Evolutionary conservation across 2,888 invertebrate genomes (phyloP), one percentile per base, ranked within the genome.

Genomic region (Parascotia fuliginaria): DNA sequence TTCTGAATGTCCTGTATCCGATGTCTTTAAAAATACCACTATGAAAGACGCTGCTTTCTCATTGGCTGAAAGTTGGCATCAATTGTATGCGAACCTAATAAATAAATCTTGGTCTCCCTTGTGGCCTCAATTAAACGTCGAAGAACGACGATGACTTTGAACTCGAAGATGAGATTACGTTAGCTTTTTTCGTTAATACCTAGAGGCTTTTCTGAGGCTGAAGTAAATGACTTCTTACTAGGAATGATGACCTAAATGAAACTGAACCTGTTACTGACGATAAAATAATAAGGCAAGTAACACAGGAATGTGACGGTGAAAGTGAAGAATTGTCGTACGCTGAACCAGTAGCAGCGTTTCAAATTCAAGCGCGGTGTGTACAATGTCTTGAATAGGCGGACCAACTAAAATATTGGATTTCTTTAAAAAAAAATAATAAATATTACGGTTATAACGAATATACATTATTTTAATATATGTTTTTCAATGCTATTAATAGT

Each of bases 11-110:
- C 19, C 15, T 22, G 32, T 32, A 32, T 12, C 32, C 12, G 32
- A 32, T 12, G 13, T 32, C 36, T 36, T 45, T 39, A 50, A 50
- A 50, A 45, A 24, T 9, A 24, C 34, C 44, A 55, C 45, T 37
- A 55, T 49, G 31, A 49, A 54, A 54, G 54, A 54, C 39, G 44
- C 48, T 9, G 28, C 49, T 48, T 54, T 54, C 47, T 46, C 44
- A 9, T 47, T 54, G 37, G 48, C 44, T 37, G 49, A 55, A 43
- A 45, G 34, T 49, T 45, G 49, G 44, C 28, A 50, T 42, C 47
- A 41, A 39, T 40, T 51, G 46, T 12, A n/a, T 12, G 6, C 32
- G 12, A 32, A 32, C 15, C 40, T 40, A 15, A 40, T 40, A 29
- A 40, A 31, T 16, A 40, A 40, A 14, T 40, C 40, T 28, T 40